Conservation (phyloP, 2,797 vertebrate genomes). For the Borostomias antarcticus region DNA sequence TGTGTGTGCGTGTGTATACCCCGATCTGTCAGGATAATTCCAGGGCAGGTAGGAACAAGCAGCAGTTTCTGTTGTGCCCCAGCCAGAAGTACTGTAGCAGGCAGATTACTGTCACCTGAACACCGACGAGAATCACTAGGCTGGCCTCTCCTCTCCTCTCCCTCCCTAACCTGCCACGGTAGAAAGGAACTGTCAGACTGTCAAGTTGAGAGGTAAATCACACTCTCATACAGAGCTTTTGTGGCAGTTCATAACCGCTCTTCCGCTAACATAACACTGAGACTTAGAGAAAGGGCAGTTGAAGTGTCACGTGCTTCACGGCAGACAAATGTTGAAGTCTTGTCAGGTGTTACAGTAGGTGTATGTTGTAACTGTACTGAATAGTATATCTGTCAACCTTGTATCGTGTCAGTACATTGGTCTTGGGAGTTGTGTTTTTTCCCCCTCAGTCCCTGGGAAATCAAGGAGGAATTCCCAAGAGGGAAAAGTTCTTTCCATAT, state of each 20-base stretch:
- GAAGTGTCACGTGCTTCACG: conserved; percentile 14
- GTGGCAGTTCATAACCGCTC: conserved; percentile 3
- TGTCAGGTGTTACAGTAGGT: not conserved
- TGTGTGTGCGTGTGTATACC: not conserved
- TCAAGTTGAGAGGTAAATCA: conserved; percentile 27
- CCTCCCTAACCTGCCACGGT: conserved; percentile 22
- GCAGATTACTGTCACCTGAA: conserved; percentile 42
- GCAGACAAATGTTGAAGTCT: not conserved
- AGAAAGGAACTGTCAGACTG: conserved; percentile 34
- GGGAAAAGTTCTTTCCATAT: too few species aligned
- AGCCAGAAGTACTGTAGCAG: conserved; percentile 61
- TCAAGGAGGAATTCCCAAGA: too few species aligned
- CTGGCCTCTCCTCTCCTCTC: conserved; percentile 30
- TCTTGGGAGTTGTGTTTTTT: not conserved
- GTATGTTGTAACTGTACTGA: not conserved
- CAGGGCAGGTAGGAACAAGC: conserved; percentile 74
- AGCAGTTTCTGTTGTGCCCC: conserved; percentile 79
- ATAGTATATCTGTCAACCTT: not conserved
- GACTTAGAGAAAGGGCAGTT: not conserved
- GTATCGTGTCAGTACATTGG: not conserved
- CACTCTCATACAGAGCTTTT: conserved; percentile 22
- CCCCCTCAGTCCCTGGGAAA: too few species aligned
- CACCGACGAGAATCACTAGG: conserved; percentile 22
- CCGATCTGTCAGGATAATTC: conserved; percentile 45
- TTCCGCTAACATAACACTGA: conserved; percentile 5